Conservation (phyloP, 2,113 vertebrate species). For the Pan troglodytes region DNA sequence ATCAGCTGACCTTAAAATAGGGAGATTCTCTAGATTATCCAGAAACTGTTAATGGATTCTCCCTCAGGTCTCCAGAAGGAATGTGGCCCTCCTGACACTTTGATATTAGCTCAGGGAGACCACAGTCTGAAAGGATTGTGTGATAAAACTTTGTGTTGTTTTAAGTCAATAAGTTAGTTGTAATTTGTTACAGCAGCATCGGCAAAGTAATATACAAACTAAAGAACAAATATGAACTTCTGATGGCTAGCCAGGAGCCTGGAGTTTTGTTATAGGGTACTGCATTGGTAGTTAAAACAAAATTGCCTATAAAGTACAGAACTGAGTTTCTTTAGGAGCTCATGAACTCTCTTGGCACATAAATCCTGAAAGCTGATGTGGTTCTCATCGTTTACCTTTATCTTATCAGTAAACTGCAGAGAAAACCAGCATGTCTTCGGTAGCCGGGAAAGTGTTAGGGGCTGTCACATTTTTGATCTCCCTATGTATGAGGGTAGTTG, state of each 20-base stretch:
- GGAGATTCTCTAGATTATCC: too few relatives aligned
- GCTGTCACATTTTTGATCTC: rapidly evolving
- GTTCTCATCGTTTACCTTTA: neutral
- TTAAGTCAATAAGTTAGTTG: neutral
- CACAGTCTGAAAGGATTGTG: rapidly evolving
- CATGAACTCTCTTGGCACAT: neutral
- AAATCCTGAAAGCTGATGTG: neutral
- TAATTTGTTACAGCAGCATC: neutral
- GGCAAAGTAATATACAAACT: neutral
- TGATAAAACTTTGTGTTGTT: neutral
- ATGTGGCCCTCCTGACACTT: rapidly evolving
- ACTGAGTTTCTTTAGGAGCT: neutral
- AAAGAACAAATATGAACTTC: neutral
- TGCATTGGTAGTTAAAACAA: neutral
- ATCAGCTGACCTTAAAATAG: neutral
- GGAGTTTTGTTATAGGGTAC: neutral
- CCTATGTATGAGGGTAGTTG: neutral
- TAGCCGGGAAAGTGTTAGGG: too few relatives aligned
- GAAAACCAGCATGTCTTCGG: neutral
- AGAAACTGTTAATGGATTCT: neutral
- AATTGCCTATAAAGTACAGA: neutral
- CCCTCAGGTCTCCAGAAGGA: neutral
- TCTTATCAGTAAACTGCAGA: neutral
- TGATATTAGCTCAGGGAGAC: neutral
- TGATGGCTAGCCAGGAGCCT: neutral